These are phyloP conservation scores for Rhinophrynus dorsalis DNA, from an alignment of 2,797 vertebrate genomes.

Conservation along the genomic window DNA sequence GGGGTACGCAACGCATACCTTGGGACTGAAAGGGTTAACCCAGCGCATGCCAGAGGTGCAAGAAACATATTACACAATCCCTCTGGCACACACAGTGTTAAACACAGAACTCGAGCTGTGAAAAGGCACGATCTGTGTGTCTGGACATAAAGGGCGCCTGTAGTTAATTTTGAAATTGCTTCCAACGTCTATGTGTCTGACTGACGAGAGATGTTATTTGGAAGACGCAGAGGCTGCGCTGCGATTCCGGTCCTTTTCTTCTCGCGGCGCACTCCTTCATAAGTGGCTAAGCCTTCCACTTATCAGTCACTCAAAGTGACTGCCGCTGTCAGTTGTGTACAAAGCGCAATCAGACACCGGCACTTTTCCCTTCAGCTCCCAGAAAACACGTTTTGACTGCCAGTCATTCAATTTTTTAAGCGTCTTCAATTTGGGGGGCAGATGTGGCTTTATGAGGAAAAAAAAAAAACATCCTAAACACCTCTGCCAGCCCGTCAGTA, in stretches of 20 bases:
- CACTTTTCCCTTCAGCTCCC: conserved; percentile 81
- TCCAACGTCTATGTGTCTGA: too few species aligned
- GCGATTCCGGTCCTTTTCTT: conserved; percentile 66
- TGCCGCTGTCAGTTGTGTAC: conserved; percentile 78
- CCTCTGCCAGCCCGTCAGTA: conserved; percentile 69
- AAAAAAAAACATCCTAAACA: conserved; percentile 77
- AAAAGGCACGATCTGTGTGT: too few species aligned
- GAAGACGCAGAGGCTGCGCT: conserved; percentile 68
- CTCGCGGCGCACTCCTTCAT: conserved; percentile 69
- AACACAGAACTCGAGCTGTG: too few species aligned
- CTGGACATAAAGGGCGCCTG: too few species aligned
- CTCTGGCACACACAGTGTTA: too few species aligned
- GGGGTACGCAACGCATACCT: too few species aligned
- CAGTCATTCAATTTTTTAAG: conserved; percentile 82
- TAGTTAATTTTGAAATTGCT: too few species aligned
- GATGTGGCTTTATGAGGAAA: too few species aligned
- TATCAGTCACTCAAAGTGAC: conserved; percentile 81
- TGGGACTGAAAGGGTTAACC: too few species aligned
- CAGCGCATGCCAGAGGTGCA: too few species aligned
- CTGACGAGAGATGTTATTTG: conserved; percentile 77
- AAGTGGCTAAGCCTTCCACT: conserved; percentile 76
- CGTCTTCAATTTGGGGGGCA: conserved; percentile 78
- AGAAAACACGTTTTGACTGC: conserved; percentile 81
- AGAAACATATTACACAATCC: too few species aligned
- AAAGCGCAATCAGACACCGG: conserved; percentile 77